phyloP scores from a whole-genome alignment of 2,797 vertebrate species.

The Cyclopterus lumpus region DNA sequence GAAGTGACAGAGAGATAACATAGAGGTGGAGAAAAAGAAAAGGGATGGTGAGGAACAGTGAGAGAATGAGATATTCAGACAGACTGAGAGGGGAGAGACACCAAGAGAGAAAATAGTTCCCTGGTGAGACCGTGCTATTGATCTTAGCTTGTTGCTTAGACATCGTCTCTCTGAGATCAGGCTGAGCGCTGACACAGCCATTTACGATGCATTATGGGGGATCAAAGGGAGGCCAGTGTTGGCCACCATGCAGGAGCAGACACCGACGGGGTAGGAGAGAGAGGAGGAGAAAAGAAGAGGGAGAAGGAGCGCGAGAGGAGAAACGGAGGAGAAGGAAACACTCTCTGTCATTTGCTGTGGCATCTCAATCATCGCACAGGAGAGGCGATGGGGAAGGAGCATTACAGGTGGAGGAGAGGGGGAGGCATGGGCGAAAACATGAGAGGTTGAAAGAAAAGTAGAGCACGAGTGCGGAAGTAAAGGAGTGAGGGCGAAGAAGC shows the following conservation, averaged over 20 bases:
- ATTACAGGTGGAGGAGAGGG: background rate
- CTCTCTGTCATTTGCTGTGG: slow-evolving; percentile 41
- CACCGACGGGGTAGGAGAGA: background rate
- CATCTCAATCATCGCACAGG: slow-evolving; percentile 52
- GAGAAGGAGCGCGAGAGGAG: slow-evolving; percentile 18
- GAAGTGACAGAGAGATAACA: slow-evolving; percentile 31
- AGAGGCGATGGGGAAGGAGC: background rate
- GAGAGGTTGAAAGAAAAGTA: slow-evolving; percentile 12
- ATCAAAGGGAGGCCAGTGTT: slow-evolving; percentile 71
- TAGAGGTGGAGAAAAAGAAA: slow-evolving; percentile 12
- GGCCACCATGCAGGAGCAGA: slow-evolving; percentile 50
- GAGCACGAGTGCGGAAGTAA: background rate
- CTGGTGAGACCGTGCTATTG: slow-evolving; percentile 57
- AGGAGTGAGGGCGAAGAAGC: slow-evolving; percentile 2
- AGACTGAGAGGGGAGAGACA: slow-evolving; percentile 35
- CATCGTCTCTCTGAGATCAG: slow-evolving; percentile 68
- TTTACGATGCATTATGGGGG: slow-evolving; percentile 75
- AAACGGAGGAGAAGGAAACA: slow-evolving; percentile 29
- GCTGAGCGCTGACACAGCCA: slow-evolving; percentile 62
- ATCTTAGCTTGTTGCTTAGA: slow-evolving; percentile 68
- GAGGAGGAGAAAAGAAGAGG: background rate
- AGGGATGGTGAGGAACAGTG: slow-evolving; percentile 9
- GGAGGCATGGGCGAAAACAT: slow-evolving; percentile 5
- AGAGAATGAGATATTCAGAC: slow-evolving; percentile 56
- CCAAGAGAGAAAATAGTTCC: slow-evolving; percentile 51